Evolutionary conservation across 2,113 vertebrate genomes (phyloP), one percentile per base, ranked within the genome.

Genomic region (Echinops telfairi): DNA sequence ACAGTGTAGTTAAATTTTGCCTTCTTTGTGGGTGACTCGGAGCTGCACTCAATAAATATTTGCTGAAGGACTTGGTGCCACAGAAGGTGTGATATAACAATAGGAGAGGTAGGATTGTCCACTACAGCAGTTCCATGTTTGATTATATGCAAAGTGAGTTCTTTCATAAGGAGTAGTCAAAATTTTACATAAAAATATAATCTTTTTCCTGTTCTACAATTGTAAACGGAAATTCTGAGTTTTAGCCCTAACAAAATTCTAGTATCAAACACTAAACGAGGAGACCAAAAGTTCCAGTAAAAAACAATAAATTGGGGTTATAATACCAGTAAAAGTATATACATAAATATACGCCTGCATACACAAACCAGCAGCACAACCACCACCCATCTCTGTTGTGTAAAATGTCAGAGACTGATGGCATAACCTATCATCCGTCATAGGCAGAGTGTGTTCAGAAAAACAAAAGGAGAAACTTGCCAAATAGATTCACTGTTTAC

Each of bases 131-230:
- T 84, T 89, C 68, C 70, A 20, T 68, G 15, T 57, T 77, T 20
- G 20, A 29, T 36, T 23, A 88, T 1, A 90, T 15, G 29, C 29
- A 70, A 90, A n/a, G 4, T 68, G 71, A 64, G 31, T 79, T 88
- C 57, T 93, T 84, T 85, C 91, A 33, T 47, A 95, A 84, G 7
- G 6, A 85, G 6, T 3, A 89, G 25, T 88, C 76, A 95, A 11
- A 57, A 89, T 77, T 93, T 90, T 83, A 16, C 25, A 80, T 53
- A 47, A 95, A 92, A 86, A 94, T 60, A 93, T 14, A 82, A 57
- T 76, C 22, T 90, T 83, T 86, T 94, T 81, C 40, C 31, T 66
- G 19, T 89, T 93, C 89, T 94, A 94, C 10, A 87, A 90, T 12
- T 85, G 23, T 83, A 94, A 70, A 73, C 90, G 64, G 25, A 64